These are phyloP conservation scores for Cebus imitator DNA, from an alignment of 2,113 vertebrate genomes.

Conservation along the genomic window DNA sequence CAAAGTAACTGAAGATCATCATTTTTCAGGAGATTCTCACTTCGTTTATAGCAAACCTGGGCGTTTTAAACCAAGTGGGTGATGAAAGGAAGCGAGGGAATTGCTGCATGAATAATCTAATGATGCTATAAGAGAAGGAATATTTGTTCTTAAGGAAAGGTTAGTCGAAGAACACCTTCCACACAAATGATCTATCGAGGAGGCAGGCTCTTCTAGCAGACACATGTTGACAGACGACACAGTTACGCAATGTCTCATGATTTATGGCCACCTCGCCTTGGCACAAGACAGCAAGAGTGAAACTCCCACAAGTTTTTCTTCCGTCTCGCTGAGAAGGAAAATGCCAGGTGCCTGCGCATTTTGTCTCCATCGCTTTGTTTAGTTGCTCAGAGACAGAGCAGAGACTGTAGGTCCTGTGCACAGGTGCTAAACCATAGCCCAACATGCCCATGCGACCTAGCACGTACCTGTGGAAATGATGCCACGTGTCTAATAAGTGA, in stretches of 20 bases:
- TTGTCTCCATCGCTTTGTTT: neutral
- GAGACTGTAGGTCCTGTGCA: rapidly evolving
- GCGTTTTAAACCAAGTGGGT: rapidly evolving
- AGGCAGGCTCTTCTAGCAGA: rapidly evolving
- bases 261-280: neutral
- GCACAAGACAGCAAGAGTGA: neutral
- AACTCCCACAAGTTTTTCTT: neutral
- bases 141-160: rapidly evolving
- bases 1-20: neutral
- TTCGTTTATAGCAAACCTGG: rapidly evolving
- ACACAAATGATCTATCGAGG: rapidly evolving
- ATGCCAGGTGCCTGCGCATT: rapidly evolving
- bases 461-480: neutral
- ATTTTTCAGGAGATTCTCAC: neutral
- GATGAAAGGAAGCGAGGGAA: rapidly evolving
- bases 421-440: rapidly evolving
- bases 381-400: neutral
- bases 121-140: rapidly evolving
- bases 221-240: neutral
- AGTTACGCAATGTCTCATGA: rapidly evolving
- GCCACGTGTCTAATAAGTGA: neutral
- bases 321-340: too few species aligned
- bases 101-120: rapidly evolving
- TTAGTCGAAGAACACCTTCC: rapidly evolving
- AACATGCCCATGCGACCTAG: rapidly evolving